Evolutionary conservation across 2,888 invertebrate genomes (phyloP), one percentile per base, ranked within the genome.

Genomic region (Tinea semifulvella): DNA sequence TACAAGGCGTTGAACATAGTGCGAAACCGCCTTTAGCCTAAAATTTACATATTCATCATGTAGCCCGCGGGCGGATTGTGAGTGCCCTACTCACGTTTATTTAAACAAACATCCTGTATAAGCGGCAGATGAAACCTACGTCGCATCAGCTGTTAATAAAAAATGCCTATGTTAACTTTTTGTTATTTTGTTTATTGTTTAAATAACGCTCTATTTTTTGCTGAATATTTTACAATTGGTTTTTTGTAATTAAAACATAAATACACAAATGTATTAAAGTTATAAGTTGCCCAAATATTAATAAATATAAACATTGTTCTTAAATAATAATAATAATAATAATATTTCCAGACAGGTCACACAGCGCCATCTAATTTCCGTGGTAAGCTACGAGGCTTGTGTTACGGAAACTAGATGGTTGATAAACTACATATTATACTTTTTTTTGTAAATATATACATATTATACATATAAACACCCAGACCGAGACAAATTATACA

Each of bases 31-130:
- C 25, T 8, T 8, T 8, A 18, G 16, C 18, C 2, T 18, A 3
- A 31, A 31, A 36, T 36, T 36, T 36, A 36, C 36, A 36, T 36
- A 36, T 36, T 36, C n/a, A 36, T 36, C 36, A 18, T 18, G 25
- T 5, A 5, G 6, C 25, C 25, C 36, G 36, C 16, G 11, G 7
- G 36, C 36, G 36, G 36, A 18, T 36, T 36, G 36, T 36, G 31
- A 31, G 31, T 36, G 7, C 36, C 36, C 36, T 10, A 36, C 18
- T 36, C 36, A 36, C 18, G 36, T 36, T 36, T 36, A 36, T 36
- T 36, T 36, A 36, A 36, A 18, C 16, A 36, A 36, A 36, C 36
- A 36, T 36, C 2, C 36, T 31, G 31, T 31, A 13, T 31, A 31
- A 31, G 13, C 31, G 31, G 13, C 31, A 31, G 26, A 13, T 31